Percentiles rank a stretch among this genome's conserved stretches.
Evolutionary conservation across 2,888 invertebrate species (phyloP).

Genomic region (Xylota segnis): DNA sequence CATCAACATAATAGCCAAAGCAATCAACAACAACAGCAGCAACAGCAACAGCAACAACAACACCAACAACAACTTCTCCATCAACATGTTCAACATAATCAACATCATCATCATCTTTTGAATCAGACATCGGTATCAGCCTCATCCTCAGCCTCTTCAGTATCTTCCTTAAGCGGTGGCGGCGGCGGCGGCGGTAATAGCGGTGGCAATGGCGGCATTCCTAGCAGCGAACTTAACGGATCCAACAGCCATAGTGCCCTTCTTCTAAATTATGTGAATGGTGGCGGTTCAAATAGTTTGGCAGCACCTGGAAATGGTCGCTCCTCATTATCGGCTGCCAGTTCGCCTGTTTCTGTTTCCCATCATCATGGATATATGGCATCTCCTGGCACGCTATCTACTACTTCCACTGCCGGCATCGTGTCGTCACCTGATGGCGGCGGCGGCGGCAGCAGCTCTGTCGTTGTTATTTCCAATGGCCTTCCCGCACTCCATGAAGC

Average conservation of each 20-base stretch:
- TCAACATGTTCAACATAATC: slow-evolving; percentile 77
- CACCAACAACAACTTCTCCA: slow-evolving; percentile 74
- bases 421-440: slow-evolving; percentile 75
- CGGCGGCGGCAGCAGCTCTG: slow-evolving; percentile 77
- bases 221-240: slow-evolving; percentile 70
- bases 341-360: slow-evolving; percentile 69
- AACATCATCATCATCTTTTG: slow-evolving; percentile 75
- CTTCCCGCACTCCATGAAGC: slow-evolving; percentile 79
- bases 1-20: slow-evolving; percentile 74
- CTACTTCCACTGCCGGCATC: slow-evolving; percentile 70
- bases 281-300: slow-evolving; percentile 47
- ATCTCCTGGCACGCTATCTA: slow-evolving; percentile 67
- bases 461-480: slow-evolving; percentile 72
- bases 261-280: slow-evolving; percentile 74
- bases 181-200: background rate
- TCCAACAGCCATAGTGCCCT: slow-evolving; percentile 66
- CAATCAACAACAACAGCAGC: slow-evolving; percentile 71
- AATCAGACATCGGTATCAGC: slow-evolving; percentile 72
- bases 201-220: slow-evolving; percentile 38
- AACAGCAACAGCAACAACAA: slow-evolving; percentile 72
- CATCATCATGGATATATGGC: slow-evolving; percentile 71
- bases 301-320: slow-evolving; percentile 54
- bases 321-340: slow-evolving; percentile 65
- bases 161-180: slow-evolving; percentile 60
- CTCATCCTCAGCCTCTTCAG: slow-evolving; percentile 79